Conservation (phyloP, 2,888 invertebrate species). For the Electrophaes corylata region DNA sequence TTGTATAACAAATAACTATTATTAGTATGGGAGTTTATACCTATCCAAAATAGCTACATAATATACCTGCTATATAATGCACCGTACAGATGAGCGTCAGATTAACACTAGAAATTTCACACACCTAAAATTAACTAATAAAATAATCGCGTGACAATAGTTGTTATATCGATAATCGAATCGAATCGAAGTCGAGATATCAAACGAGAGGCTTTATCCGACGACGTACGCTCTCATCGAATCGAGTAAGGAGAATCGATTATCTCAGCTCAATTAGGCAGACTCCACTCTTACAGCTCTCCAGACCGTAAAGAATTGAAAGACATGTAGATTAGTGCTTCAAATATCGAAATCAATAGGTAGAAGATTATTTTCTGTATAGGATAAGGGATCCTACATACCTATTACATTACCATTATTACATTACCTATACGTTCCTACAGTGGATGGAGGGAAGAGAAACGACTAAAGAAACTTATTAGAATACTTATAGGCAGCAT, state of each 20-base stretch:
- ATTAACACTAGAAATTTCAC: not conserved
- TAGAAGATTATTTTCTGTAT: not conserved
- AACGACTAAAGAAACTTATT: no score
- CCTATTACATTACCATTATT: no score
- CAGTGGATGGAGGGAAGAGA: no score
- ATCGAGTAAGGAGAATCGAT: conserved; percentile 53
- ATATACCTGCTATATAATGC: not conserved
- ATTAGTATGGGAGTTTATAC: no score
- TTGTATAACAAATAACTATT: no score
- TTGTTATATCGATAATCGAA: conserved; percentile 37
- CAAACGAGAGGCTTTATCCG: conserved; percentile 38
- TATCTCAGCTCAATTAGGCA: conserved; percentile 53
- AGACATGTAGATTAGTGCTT: conserved; percentile 38
- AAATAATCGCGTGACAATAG: conserved; percentile 43
- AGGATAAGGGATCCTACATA: no score
- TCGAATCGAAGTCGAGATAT: conserved; percentile 39
- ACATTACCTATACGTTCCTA: no score
- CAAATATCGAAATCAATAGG: not conserved
- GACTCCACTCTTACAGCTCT: conserved; percentile 45
- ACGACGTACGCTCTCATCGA: conserved; percentile 39
- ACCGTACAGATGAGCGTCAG: not conserved
- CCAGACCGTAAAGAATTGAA: conserved; percentile 51
- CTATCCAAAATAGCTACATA: not conserved
- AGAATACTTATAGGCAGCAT: no score
- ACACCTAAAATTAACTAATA: not conserved